Evolutionary conservation across 1,140 invertebrate species (phyloP).

Genomic region (Apis dorsata): DNA sequence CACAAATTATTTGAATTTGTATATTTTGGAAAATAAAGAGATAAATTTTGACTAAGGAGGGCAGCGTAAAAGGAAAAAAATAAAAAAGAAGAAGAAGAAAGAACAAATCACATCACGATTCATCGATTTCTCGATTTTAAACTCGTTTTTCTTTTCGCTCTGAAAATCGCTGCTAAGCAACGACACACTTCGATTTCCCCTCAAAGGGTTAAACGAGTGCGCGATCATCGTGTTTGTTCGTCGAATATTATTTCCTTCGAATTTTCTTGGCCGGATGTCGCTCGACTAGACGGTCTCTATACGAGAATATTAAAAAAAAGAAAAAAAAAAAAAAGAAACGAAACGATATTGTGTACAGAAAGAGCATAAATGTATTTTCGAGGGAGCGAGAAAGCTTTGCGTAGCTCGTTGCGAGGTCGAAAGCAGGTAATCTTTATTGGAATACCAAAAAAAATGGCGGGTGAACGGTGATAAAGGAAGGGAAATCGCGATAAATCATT

Average conservation of each 20-base stretch:
- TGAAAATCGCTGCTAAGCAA: neutral
- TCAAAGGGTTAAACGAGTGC: constrained; percentile 5
- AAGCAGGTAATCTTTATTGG: neutral
- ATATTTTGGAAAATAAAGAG: no score
- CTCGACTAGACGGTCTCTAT: neutral
- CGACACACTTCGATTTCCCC: neutral
- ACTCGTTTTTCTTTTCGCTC: neutral
- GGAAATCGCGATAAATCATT: constrained; percentile 39
- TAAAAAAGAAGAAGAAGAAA: neutral
- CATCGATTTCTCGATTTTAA: neutral
- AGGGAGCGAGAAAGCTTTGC: constrained; percentile 3
- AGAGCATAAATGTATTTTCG: constrained; percentile 37
- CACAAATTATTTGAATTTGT: no score
- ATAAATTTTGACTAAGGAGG: no score
- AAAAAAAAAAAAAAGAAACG: neutral
- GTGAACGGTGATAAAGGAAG: neutral
- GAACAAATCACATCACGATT: neutral
- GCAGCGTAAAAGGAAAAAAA: no score
- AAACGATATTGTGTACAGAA: constrained; percentile 29
- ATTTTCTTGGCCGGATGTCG: neutral
- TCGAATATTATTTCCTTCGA: neutral
- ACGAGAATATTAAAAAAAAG: neutral
- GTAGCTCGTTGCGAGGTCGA: neutral
- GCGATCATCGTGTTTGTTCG: neutral
- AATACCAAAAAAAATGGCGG: neutral